Conservation (phyloP, 2,113 vertebrate genomes). For the Thalassoma bifasciatum region DNA sequence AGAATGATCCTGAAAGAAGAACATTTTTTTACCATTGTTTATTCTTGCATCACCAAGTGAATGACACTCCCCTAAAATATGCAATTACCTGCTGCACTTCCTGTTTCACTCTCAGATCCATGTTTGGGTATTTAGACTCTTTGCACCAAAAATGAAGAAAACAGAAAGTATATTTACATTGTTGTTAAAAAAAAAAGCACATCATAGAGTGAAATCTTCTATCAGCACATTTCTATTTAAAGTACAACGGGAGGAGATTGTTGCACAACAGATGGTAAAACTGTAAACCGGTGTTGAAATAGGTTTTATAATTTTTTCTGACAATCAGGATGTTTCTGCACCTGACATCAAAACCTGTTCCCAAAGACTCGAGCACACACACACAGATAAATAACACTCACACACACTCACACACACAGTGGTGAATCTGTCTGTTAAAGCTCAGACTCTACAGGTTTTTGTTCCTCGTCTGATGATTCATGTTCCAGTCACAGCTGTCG, state of each 20-base stretch:
- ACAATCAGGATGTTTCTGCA: conserved; percentile 81
- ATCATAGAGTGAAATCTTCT: conserved; percentile 17
- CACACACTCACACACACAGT: conserved; percentile 55
- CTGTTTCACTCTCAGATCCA: conserved; percentile 19
- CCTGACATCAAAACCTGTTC: conserved; percentile 41
- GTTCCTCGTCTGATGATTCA: too few species aligned
- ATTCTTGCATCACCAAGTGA: too few species aligned
- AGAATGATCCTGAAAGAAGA: too few species aligned
- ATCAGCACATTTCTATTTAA: conserved; percentile 52
- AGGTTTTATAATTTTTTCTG: conserved; percentile 56
- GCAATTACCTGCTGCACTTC: too few species aligned
- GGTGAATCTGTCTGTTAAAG: too few species aligned
- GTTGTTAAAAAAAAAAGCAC: conserved; percentile 28
- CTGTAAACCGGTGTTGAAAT: conserved; percentile 42
- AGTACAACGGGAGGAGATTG: neutral
- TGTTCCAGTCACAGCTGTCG: too few species aligned
- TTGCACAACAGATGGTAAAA: conserved; percentile 35
- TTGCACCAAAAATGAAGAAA: neutral
- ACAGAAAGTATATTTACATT: neutral
- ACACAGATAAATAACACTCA: too few species aligned
- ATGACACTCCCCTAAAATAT: too few species aligned
- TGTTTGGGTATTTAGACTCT: conserved; percentile 6
- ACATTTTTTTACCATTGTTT: too few species aligned
- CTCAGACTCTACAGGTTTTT: conserved; percentile 4
- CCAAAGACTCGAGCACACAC: conserved; percentile 63